Evolutionary conservation across 2,888 invertebrate genomes (phyloP), one percentile per base, ranked within the genome.

Genomic region (Philereme vetulata): DNA sequence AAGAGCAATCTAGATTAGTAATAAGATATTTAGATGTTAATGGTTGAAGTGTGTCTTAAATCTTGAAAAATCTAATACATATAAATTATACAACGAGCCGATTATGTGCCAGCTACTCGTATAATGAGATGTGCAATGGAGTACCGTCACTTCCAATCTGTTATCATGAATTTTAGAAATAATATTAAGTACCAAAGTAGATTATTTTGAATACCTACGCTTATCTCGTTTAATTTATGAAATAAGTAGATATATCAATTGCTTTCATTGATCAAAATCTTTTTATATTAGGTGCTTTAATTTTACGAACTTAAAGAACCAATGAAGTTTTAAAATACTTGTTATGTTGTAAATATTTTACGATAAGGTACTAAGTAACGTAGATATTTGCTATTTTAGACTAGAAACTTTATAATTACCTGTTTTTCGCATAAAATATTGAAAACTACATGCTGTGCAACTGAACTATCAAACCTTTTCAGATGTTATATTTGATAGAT

Each of bases 1-100:
- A 75, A 68, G 65, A 84, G 82, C 83, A 82, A 82, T 83, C 75
- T 81, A 79, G 77, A 70, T 67, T 79, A 81, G 71, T 48, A 11
- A 33, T 68, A 72, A 64, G 68, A 72, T 70, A 73, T 57, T 59
- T 66, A 65, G 57, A 48, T 67, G 48, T 66, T 66, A 65, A 74
- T 69, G 69, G 70, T 72, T 77, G 74, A 77, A 75, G 74, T 76
- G 80, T 79, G 78, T 81, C 76, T 79, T 76, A 76, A 67, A 67
- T 67, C 64, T 70, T 63, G 56, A 62, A 67, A 74, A 77, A 78
- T 80, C 77, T 77, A 82, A 75, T 77, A 74, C 51, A 58, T 56
- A 58, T 58, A 79, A 77, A 74, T 56, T 80, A 78, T 82, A 86
- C 87, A 88, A 88, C 88, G 88, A 88, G 77, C 73, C 56, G 62